These are phyloP conservation scores for Yponomeuta evonymella DNA, from an alignment of 2,888 invertebrate species.

Conservation along the genomic window DNA sequence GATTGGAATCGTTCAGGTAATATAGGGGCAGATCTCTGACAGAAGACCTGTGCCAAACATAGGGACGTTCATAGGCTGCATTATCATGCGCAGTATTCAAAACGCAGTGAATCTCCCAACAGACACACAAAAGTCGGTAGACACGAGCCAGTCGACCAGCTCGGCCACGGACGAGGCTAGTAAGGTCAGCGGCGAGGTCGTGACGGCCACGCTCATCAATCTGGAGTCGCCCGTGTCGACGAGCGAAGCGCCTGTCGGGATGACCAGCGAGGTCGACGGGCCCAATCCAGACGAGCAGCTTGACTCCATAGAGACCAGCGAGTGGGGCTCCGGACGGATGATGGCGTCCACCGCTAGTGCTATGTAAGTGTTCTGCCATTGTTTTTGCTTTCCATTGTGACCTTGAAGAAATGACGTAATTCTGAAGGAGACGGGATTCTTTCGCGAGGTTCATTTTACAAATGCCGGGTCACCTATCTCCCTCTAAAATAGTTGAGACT, in stretches of 20 bases:
- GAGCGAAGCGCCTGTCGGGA: slow-evolving; percentile 36
- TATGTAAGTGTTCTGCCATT: slow-evolving; percentile 41
- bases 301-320: slow-evolving; percentile 65
- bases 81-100: too few species aligned
- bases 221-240: slow-evolving; percentile 57
- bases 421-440: too few species aligned
- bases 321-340: slow-evolving; percentile 59
- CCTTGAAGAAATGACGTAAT: too few species aligned
- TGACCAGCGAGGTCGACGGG: slow-evolving; percentile 23
- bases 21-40: too few species aligned
- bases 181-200: slow-evolving; percentile 50
- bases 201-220: slow-evolving; percentile 61
- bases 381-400: too few species aligned
- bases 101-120: slow-evolving; percentile 14
- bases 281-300: slow-evolving; percentile 44
- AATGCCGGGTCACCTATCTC: too few species aligned
- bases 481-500: too few species aligned
- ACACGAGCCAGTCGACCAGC: slow-evolving; percentile 63
- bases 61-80: too few species aligned
- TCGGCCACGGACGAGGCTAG: slow-evolving; percentile 54
- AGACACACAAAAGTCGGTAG: slow-evolving; percentile 58
- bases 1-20: too few species aligned
- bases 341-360: slow-evolving; percentile 53
- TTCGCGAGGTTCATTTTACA: too few species aligned
- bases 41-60: too few species aligned